Percentiles rank a stretch among this genome's conserved stretches.
Conservation (phyloP, 2,113 vertebrate species). For the Pituophis catenifer region DNA sequence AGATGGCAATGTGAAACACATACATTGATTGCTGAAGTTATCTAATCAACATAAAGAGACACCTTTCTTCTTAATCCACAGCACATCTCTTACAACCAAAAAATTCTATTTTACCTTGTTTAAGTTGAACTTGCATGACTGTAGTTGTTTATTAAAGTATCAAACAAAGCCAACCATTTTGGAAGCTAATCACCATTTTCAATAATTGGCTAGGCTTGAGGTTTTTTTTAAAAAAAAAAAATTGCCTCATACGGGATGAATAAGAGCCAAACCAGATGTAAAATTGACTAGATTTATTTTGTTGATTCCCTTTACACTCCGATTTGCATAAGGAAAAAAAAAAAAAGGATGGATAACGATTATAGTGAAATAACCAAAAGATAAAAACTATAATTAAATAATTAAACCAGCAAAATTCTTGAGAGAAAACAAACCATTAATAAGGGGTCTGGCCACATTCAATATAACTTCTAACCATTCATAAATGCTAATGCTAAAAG, state of each 20-base stretch:
- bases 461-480: background rate
- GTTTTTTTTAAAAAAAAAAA: background rate
- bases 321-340: background rate
- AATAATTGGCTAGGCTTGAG: background rate
- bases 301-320: background rate
- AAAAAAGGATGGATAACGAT: background rate
- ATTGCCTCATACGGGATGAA: background rate
- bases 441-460: background rate
- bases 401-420: background rate
- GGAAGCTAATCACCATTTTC: background rate
- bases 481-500: background rate
- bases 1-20: constrained; percentile 35
- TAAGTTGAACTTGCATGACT: background rate
- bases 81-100: constrained; percentile 25
- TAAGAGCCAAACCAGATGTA: background rate
- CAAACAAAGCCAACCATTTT: background rate
- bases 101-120: constrained; percentile 14
- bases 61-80: constrained; percentile 27
- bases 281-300: background rate
- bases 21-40: constrained; percentile 46
- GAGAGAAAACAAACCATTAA: background rate
- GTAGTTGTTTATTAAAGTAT: constrained; percentile 14
- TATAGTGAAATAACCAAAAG: background rate
- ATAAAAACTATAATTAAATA: background rate
- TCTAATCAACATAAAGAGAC: background rate